Evolutionary conservation across 2,888 invertebrate species (phyloP), one percentile per base, ranked within the genome.

Genomic region (Flabesymbios commensalis): DNA sequence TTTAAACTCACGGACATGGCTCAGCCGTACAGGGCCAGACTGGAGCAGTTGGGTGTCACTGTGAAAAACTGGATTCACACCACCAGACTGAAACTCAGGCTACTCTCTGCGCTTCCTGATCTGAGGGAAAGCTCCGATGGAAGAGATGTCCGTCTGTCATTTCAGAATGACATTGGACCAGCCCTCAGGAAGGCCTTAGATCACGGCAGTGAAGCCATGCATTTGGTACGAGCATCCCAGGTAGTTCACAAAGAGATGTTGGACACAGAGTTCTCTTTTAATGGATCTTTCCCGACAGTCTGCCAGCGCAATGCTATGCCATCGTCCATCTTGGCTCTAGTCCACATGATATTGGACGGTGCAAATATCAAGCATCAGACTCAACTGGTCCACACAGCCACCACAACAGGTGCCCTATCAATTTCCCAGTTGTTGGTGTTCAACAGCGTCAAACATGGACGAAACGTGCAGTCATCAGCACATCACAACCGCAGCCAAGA

Each of bases 391-490:
- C 7, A 45, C 14, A 19, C 14, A 45, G 14, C 45, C 19, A 19
- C 45, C 19, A 45, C 45, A 17, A 45, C 14, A 17, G 45, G 17
- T 7, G 45, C 45, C 19, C 19, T 17, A 10, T 17, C 45, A 10
- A 19, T 45, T 17, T 45, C 45, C 17, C 45, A 45, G 45, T 22
- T 45, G 45, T 22, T 45, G 22, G 45, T 45, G 19, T 45, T 45
- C 45, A 45, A 45, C 45, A 45, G 17, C 22, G 45, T 45, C 45
- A 45, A 45, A 45, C 45, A 45, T 45, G 22, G 7, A 19, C 45
- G 45, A 17, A 17, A 14, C 10, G 22, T 10, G 22, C 14, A 10
- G 22, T 17, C 45, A 45, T 17, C 45, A 10, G 22, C 22, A 7
- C 45, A 22, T 45, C 45, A 45, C 45, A 45, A 19, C 45, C 14